These are phyloP conservation scores for Frieseomelitta varia DNA, from an alignment of 1,140 invertebrate species.

Conservation along the genomic window DNA sequence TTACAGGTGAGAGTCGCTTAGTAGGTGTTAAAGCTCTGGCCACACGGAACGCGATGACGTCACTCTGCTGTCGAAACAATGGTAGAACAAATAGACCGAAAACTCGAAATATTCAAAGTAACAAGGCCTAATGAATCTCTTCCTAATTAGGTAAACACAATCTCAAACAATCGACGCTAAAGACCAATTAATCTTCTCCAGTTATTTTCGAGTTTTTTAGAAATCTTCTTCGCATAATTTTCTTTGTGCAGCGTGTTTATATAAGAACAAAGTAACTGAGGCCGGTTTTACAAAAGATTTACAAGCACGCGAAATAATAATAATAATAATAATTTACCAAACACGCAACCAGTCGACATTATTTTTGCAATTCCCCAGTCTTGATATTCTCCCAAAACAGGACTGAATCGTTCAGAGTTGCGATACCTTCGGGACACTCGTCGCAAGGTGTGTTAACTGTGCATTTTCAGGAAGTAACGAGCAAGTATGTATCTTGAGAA, in stretches of 20 bases:
- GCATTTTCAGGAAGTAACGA: neutral
- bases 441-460: neutral
- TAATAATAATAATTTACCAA: neutral
- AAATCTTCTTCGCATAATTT: no score
- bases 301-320: no score
- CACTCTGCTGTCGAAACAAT: neutral
- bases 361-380: neutral
- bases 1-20: slow-evolving; percentile 32
- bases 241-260: no score
- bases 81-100: slow-evolving; percentile 17
- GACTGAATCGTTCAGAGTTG: neutral
- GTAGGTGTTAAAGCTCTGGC: slow-evolving; percentile 22
- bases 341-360: neutral
- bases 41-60: slow-evolving; percentile 13
- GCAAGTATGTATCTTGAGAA: neutral
- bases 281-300: no score
- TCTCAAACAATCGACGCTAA: neutral
- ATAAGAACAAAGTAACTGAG: no score
- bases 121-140: neutral
- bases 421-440: neutral
- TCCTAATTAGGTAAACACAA: slow-evolving; percentile 4
- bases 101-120: neutral
- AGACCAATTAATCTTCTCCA: no score
- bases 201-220: no score
- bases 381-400: neutral